Evolutionary conservation across 1,140 invertebrate species (phyloP).

Genomic region (Octopus bimaculoides): DNA sequence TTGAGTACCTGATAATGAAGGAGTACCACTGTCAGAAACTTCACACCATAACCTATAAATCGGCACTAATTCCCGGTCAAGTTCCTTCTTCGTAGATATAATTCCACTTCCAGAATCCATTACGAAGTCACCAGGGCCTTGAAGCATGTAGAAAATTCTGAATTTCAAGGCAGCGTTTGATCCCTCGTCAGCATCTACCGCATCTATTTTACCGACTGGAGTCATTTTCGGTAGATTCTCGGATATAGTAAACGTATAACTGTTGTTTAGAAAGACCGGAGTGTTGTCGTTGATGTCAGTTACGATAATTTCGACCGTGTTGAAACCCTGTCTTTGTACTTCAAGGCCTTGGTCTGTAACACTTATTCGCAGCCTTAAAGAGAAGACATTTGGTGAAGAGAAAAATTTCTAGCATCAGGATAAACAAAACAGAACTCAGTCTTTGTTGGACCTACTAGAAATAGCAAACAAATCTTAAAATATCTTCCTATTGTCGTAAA

Average conservation of each 20-base stretch:
- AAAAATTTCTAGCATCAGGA: constrained; percentile 37
- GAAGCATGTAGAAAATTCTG: constrained; percentile 64
- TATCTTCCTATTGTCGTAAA: no score
- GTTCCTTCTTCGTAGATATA: constrained; percentile 68
- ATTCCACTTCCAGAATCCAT: constrained; percentile 74
- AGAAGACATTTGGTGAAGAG: constrained; percentile 20
- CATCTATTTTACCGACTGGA: constrained; percentile 32
- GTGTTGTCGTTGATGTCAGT: constrained; percentile 80
- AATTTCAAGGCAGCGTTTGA: constrained; percentile 90
- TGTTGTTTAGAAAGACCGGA: constrained; percentile 74
- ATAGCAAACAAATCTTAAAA: no score
- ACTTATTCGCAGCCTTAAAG: no score
- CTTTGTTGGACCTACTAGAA: no score
- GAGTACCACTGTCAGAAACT: constrained; percentile 68
- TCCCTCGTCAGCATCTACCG: constrained; percentile 44
- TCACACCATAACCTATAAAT: constrained; percentile 81
- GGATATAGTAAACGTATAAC: constrained; percentile 83
- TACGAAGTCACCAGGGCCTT: constrained; percentile 76
- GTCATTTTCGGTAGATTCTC: constrained; percentile 65
- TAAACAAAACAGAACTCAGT: neutral
- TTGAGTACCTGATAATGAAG: constrained; percentile 12
- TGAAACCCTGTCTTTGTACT: no score
- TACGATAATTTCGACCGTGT: constrained; percentile 54
- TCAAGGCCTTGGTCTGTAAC: no score
- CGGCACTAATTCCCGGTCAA: constrained; percentile 84